phyloP scores from a whole-genome alignment of 2,113 vertebrate genomes.

The Xenopus laevis region DNA sequence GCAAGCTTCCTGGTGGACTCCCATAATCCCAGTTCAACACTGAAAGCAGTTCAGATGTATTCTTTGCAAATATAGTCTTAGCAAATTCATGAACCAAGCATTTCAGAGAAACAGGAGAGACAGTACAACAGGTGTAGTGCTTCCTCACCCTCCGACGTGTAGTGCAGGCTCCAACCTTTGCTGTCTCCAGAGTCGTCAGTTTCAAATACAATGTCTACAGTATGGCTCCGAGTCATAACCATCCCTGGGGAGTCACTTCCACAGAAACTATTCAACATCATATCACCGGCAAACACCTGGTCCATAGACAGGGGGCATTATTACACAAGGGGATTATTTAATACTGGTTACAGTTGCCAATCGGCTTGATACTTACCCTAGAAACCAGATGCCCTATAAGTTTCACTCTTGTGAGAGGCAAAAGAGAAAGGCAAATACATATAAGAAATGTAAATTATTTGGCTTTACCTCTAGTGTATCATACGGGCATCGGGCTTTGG shows the following conservation, averaged over 20 bases:
- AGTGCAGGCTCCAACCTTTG: constrained; percentile 70
- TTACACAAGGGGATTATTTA: background rate
- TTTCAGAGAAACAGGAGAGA: too few relatives aligned
- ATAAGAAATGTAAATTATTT: too few relatives aligned
- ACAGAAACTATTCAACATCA: constrained; percentile 60
- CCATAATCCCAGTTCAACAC: too few relatives aligned
- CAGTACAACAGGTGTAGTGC: background rate
- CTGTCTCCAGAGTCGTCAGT: constrained; percentile 70
- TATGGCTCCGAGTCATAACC: constrained; percentile 64
- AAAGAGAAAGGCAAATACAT: too few relatives aligned
- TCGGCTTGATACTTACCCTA: too few relatives aligned
- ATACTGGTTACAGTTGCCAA: background rate
- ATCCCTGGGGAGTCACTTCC: constrained; percentile 56
- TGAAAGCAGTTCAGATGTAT: too few relatives aligned
- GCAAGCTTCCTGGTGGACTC: too few relatives aligned
- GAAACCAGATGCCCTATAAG: too few relatives aligned
- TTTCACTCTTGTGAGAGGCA: too few relatives aligned
- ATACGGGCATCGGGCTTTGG: constrained; percentile 69
- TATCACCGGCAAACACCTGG: constrained; percentile 61
- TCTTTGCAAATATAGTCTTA: too few relatives aligned
- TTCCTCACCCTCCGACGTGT: constrained; percentile 63
- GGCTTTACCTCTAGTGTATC: constrained; percentile 69
- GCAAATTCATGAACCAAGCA: too few relatives aligned
- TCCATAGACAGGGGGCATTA: background rate
- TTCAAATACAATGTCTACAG: constrained; percentile 68